Evolutionary conservation across 2,888 invertebrate species (phyloP).

Genomic region (Thecocarcelia acutangulata): DNA sequence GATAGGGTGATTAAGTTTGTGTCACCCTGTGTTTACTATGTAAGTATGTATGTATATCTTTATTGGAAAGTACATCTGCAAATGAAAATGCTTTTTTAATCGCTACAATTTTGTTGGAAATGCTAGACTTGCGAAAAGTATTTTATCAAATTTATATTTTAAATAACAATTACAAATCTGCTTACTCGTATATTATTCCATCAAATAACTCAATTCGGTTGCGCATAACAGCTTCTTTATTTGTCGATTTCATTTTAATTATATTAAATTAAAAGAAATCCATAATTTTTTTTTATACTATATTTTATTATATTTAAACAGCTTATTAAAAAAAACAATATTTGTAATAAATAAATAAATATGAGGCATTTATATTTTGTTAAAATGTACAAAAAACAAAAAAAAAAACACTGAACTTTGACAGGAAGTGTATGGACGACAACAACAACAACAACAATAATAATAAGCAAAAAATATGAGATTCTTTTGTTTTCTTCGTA

Average conservation of each 20-base stretch:
- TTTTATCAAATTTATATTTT: too few relatives aligned
- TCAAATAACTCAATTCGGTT: neutral
- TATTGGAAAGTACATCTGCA: too few relatives aligned
- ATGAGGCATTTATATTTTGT: slow-evolving; percentile 47
- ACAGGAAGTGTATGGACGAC: slow-evolving; percentile 71
- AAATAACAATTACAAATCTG: too few relatives aligned
- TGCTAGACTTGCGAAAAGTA: too few relatives aligned
- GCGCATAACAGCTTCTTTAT: neutral
- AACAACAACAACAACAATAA: slow-evolving; percentile 46
- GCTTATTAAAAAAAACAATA: slow-evolving; percentile 37
- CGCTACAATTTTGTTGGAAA: too few relatives aligned
- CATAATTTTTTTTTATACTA: slow-evolving; percentile 37
- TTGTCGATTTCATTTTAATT: slow-evolving; percentile 10
- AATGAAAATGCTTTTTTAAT: too few relatives aligned
- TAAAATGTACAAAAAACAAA: slow-evolving; percentile 40
- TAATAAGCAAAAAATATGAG: slow-evolving; percentile 33
- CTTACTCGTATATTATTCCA: neutral
- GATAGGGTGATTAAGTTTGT: too few relatives aligned
- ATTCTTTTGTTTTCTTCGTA: slow-evolving; percentile 70
- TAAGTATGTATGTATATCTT: too few relatives aligned
- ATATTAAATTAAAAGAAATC: slow-evolving; percentile 17
- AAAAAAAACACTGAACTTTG: slow-evolving; percentile 71
- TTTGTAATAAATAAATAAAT: slow-evolving; percentile 61
- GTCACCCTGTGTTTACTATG: too few relatives aligned
- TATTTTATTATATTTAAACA: slow-evolving; percentile 58